Base-by-base conservation (phyloP, 2,113 vertebrate genomes). In the Gavialis gangeticus region DNA sequence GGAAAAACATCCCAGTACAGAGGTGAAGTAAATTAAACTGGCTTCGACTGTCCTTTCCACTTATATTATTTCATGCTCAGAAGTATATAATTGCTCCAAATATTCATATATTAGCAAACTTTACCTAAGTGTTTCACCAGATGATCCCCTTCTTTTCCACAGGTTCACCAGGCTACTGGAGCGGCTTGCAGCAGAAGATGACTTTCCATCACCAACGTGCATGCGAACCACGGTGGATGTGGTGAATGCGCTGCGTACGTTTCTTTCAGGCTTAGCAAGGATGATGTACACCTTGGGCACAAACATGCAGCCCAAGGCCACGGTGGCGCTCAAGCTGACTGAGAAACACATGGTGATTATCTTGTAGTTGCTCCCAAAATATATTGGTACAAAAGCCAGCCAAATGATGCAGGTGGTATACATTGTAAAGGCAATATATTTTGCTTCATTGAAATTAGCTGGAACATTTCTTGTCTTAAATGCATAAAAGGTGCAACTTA, bases 271-370 rank as follows among this genome's bases (percentile, higher is more conserved):
- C 93, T 99, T 99, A 82, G 99, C 99, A 5, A 99, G 98, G 97
- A 99, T 99, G 97, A 99, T 99, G 97, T 99, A 99, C 9, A 99
- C 99, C 98, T 99, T 99, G 34, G 99, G 99, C 66, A 99, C 99
- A 89, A 99, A 99, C 99, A 99, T 99, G 80, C 99, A 99, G 95
- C 99, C 98, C 0, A 99, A 98, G 1, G 99, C 99, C 97, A 99
- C 99, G 0, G 99, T 99, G 97, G 99, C 99, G 21, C 99, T 99
- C 95, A 99, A 98, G 94, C 99, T 99, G 79, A 99, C 99, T 0
- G 99, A 99, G 98, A 99, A 99, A 96, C 99, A 99, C 99, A 99
- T 99, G 88, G 99, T 99, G 98, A 99, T 99, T 94, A 99, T 99
- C 98, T 99, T 99, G 98, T 99, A 99, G 98, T 99, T 99, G 97